Evolutionary conservation across 2,113 vertebrate genomes (phyloP), one percentile per base, ranked within the genome.

Genomic region (Lepisosteus oculatus): DNA sequence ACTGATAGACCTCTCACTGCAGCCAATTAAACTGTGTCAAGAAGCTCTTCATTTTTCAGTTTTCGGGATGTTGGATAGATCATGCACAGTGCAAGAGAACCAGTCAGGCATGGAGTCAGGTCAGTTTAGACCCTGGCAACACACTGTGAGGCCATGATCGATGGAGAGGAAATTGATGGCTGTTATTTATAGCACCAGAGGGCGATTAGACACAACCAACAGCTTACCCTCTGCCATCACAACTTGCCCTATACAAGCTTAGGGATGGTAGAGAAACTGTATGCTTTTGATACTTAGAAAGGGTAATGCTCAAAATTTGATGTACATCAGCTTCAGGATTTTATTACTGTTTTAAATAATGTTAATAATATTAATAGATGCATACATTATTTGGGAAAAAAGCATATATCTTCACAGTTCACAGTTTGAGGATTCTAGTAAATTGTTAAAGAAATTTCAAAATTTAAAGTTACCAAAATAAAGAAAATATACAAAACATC

Each of bases 161-260:
- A 87, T 89, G 82, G 75, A 80, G 77, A 81, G 85, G 85, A 86
- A 86, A 84, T 29, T 71, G 71, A 72, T 81, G 77, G 78, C 83
- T 74, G 85, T 89, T 90, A 90, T 89, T 89, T 89, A 87, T 91
- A 84, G 87, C 78, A 85, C 83, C 70, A 78, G 75, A 71, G 80
- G 78, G 83, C 82, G 80, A 84, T 89, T 87, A 87, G 81, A 84
- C 76, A 79, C 80, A 81, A 81, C 81, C 84, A 83, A 81, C 80
- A 83, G 85, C 85, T 88, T 88, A 84, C 78, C 86, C 87, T 87
- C 78, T 90, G 84, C 80, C 80, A 83, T 78, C 72, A 80, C 79
- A 80, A 83, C 80, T 81, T 84, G 80, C 81, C 84, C 76, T 74
- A 74, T 83, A 81, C 81, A 80, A 85, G 76, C 74, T 71, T 54